These are phyloP conservation scores for Drosophila mercatorum DNA, from an alignment of 2,888 invertebrate genomes.

Conservation along the genomic window DNA sequence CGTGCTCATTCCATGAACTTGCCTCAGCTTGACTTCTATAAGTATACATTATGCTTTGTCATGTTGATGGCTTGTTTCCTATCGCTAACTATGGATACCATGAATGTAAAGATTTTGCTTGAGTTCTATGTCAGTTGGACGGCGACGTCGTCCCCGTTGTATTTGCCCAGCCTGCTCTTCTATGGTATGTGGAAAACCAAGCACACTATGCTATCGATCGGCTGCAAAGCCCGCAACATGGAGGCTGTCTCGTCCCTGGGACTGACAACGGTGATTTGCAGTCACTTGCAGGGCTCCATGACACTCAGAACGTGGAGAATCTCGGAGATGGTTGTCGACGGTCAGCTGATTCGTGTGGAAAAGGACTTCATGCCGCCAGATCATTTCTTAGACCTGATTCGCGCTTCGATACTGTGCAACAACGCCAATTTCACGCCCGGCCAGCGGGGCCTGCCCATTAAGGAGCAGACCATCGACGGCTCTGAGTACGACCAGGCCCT, in stretches of 20 bases:
- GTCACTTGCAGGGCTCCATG: constrained; percentile 40
- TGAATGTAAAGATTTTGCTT: neutral
- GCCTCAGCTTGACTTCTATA: constrained; percentile 6
- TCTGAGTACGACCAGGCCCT: constrained; percentile 43
- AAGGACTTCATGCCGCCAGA: neutral
- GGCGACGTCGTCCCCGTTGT: constrained; percentile 37
- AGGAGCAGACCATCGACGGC: constrained; percentile 40
- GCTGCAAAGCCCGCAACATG: constrained; percentile 49
- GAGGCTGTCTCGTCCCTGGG: constrained; percentile 53
- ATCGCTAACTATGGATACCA: neutral
- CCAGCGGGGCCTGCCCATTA: constrained; percentile 42
- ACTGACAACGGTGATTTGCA: constrained; percentile 53
- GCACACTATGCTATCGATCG: neutral
- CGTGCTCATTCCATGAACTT: no score
- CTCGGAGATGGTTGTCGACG: constrained; percentile 52
- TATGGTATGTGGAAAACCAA: constrained; percentile 35
- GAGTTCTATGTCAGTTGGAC: constrained; percentile 33
- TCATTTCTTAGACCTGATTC: constrained; percentile 29
- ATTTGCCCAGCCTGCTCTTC: constrained; percentile 44
- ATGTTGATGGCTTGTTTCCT: neutral
- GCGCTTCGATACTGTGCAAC: constrained; percentile 53
- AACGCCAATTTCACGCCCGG: constrained; percentile 38
- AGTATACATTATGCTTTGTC: neutral
- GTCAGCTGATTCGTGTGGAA: neutral
- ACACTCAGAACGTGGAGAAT: constrained; percentile 41